Conservation (phyloP, 2,797 vertebrate species). For the Buceros bicornis region DNA sequence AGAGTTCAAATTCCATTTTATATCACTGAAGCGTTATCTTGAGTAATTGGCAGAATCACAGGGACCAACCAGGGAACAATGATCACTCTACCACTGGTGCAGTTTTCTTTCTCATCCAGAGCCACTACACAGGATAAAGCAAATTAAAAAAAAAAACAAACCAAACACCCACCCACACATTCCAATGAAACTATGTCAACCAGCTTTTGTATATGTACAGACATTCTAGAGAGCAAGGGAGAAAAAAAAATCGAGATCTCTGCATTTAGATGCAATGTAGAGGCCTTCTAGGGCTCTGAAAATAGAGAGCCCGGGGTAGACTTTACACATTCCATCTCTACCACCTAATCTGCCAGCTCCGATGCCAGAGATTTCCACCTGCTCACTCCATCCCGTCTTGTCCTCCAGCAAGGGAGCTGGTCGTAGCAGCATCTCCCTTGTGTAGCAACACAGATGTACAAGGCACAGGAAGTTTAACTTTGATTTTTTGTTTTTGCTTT, state of each 20-base stretch:
- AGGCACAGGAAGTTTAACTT: background rate
- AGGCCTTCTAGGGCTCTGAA: background rate
- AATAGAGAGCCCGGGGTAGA: background rate
- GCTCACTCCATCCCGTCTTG: background rate
- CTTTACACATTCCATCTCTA: background rate
- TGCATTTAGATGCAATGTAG: background rate
- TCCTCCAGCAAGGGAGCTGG: background rate
- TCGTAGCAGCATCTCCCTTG: background rate
- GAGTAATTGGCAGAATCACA: background rate
- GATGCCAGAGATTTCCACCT: background rate
- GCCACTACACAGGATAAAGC: background rate
- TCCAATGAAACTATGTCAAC: background rate
- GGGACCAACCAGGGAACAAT: background rate
- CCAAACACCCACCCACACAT: background rate
- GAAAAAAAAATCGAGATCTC: background rate
- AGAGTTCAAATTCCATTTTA: background rate
- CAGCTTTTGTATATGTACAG: background rate
- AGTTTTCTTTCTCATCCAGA: background rate
- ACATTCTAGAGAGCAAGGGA: background rate
- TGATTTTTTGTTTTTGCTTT: no score
- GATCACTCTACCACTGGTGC: background rate
- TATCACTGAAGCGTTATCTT: background rate
- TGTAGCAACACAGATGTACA: background rate
- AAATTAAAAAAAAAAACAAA: background rate
- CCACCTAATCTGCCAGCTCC: background rate